These are phyloP conservation scores for Teleopsis dalmanni DNA, from an alignment of 1,140 invertebrate genomes.

Conservation along the genomic window DNA sequence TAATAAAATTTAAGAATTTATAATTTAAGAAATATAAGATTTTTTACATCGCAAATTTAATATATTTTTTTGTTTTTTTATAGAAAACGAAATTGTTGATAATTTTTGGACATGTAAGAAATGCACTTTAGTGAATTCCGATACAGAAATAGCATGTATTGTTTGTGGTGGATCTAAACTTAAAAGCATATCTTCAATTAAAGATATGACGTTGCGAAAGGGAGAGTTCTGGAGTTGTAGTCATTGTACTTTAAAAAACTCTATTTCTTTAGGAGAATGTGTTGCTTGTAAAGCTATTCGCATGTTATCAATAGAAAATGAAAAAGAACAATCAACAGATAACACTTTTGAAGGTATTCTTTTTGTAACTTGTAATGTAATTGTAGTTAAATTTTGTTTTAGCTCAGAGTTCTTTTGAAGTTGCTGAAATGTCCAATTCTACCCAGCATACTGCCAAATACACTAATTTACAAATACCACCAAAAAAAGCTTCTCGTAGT, in stretches of 20 bases:
- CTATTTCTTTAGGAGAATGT: constrained; percentile 60
- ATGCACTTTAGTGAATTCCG: constrained; percentile 75
- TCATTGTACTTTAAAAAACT: constrained; percentile 79
- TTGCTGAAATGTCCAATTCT: background rate
- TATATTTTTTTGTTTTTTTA: constrained; percentile 5
- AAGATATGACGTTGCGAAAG: constrained; percentile 62
- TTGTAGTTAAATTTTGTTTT: background rate
- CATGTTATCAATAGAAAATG: constrained; percentile 20
- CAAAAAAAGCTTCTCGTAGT: constrained; percentile 29
- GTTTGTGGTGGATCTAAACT: constrained; percentile 76
- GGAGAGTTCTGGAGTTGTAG: constrained; percentile 70
- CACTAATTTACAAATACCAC: constrained; percentile 16
- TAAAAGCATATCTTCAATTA: constrained; percentile 55
- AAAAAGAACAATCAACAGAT: constrained; percentile 3
- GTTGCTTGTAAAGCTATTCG: constrained; percentile 62
- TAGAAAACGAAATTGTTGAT: constrained; percentile 12
- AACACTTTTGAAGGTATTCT: constrained; percentile 9
- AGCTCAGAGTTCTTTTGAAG: background rate
- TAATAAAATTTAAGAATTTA: background rate
- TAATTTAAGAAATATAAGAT: too few species aligned
- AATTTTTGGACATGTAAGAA: constrained; percentile 77
- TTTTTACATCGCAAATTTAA: background rate
- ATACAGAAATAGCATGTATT: constrained; percentile 60
- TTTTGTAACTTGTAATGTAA: background rate
- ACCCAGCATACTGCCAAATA: constrained; percentile 3